Percentiles rank a stretch among this genome's conserved stretches.
Conservation (phyloP, 2,888 invertebrate species). For the Serrognathus titanus region DNA sequence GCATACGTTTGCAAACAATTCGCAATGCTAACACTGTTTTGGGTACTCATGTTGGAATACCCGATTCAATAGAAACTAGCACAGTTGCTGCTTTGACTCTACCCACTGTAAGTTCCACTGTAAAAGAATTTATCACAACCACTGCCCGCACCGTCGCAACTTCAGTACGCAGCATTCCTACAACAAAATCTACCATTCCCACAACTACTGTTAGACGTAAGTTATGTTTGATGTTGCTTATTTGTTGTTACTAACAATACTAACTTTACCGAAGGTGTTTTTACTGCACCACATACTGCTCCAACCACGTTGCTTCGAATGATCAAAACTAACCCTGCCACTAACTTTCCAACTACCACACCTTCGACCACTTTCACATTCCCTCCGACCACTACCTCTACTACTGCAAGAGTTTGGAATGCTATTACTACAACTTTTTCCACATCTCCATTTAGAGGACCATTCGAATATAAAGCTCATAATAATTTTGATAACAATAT, state of each 20-base stretch:
- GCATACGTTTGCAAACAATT: constrained; percentile 69
- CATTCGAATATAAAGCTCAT: constrained; percentile 47
- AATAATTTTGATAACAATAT: constrained; percentile 43
- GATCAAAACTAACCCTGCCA: constrained; percentile 45
- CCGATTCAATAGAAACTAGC: constrained; percentile 52
- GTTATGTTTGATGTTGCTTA: constrained; percentile 18
- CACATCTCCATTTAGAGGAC: constrained; percentile 35
- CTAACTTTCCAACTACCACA: constrained; percentile 33
- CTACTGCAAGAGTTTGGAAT: constrained; percentile 44
- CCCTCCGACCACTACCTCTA: constrained; percentile 41
- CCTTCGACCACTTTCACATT: constrained; percentile 33
- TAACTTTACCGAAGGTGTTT: constrained; percentile 53
- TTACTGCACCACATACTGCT: constrained; percentile 36
- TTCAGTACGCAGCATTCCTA: constrained; percentile 34
- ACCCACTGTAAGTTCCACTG: constrained; percentile 39
- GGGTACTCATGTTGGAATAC: constrained; percentile 60
- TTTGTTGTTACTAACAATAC: constrained; percentile 18
- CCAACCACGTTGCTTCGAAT: constrained; percentile 51
- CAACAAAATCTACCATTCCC: constrained; percentile 36
- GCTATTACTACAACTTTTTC: constrained; percentile 29
- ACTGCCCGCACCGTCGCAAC: constrained; percentile 40
- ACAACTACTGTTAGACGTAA: constrained; percentile 53
- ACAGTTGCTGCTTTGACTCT: constrained; percentile 45
- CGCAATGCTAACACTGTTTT: constrained; percentile 71
- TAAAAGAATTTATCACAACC: constrained; percentile 44